A percentile compares a stretch with the other conserved stretches of the same genome.
These are phyloP conservation scores for Oplegnathus fasciatus DNA, from an alignment of 2,113 vertebrate genomes.

Conservation along the genomic window DNA sequence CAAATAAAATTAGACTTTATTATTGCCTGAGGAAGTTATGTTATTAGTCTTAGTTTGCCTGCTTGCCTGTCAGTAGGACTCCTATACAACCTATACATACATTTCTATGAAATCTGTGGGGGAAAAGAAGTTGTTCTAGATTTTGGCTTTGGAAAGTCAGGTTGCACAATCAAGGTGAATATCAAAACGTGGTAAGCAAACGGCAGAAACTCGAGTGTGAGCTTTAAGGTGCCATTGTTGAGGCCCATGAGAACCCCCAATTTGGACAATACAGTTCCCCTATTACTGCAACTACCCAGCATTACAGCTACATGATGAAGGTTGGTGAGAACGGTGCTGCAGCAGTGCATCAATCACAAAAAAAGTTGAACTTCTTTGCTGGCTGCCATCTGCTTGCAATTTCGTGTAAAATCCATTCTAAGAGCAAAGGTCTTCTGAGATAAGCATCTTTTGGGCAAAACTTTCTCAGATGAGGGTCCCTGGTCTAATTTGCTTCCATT, in stretches of 20 bases:
- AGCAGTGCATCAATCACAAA: conserved; percentile 50
- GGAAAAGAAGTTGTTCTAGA: neutral
- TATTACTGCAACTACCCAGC: conserved; percentile 35
- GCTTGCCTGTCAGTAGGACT: neutral
- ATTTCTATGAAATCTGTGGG: neutral
- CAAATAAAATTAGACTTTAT: neutral
- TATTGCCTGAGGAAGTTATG: neutral
- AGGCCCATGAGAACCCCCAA: conserved; percentile 24
- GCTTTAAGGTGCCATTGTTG: neutral
- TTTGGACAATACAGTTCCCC: conserved; percentile 15
- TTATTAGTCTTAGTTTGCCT: neutral
- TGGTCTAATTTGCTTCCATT: conserved; percentile 67
- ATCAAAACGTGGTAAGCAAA: neutral
- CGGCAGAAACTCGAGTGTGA: neutral
- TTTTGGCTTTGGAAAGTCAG: neutral
- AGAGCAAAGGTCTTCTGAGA: conserved; percentile 69
- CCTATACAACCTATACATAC: neutral
- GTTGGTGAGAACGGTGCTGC: conserved; percentile 39
- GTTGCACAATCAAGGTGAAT: neutral
- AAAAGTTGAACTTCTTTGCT: conserved; percentile 20
- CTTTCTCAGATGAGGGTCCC: conserved; percentile 76
- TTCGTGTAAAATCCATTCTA: conserved; percentile 56
- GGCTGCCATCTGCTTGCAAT: conserved; percentile 76
- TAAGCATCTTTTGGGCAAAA: conserved; percentile 70
- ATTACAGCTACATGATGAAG: conserved; percentile 22